Evolutionary conservation across 2,888 invertebrate genomes (phyloP).

Genomic region (Ypsolopha scabrella): DNA sequence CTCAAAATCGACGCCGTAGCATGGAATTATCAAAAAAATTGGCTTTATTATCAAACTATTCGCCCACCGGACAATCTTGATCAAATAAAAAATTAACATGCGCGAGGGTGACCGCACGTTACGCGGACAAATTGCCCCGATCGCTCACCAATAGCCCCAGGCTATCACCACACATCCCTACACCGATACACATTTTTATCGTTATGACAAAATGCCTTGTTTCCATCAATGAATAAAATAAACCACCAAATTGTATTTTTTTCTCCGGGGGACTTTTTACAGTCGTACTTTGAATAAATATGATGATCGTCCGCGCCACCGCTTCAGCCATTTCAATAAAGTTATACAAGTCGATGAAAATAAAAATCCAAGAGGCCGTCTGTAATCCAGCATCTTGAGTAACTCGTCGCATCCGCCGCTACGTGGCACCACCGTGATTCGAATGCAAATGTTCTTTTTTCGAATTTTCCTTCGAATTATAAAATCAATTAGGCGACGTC

Average conservation of each 20-base stretch:
- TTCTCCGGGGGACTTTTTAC: conserved; percentile 7
- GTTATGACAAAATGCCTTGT: conserved; percentile 4
- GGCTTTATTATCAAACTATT: conserved; percentile 63
- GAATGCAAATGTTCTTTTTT: conserved; percentile 44
- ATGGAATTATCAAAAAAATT: conserved; percentile 63
- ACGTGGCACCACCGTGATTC: conserved; percentile 30
- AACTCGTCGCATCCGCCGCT: conserved; percentile 4
- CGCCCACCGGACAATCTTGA: conserved; percentile 50
- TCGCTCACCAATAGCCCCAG: conserved; percentile 32
- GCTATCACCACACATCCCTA: conserved; percentile 14
- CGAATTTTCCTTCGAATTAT: conserved; percentile 38
- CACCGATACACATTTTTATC: conserved; percentile 8
- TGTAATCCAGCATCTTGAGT: conserved; percentile 6
- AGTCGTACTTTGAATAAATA: conserved; percentile 11
- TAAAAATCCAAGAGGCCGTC: conserved; percentile 20
- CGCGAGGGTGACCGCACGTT: conserved; percentile 39
- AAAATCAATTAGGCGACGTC: conserved; percentile 50
- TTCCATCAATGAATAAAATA: conserved; percentile 3
- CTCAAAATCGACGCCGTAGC: conserved; percentile 31
- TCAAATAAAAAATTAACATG: conserved; percentile 62
- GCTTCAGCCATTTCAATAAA: conserved; percentile 35
- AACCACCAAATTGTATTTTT: background rate
- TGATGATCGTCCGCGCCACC: conserved; percentile 19
- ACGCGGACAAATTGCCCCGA: conserved; percentile 50
- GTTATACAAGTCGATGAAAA: conserved; percentile 45